Evolutionary conservation across 1,140 invertebrate species (phyloP).

Genomic region (Drosophila subobscura): DNA sequence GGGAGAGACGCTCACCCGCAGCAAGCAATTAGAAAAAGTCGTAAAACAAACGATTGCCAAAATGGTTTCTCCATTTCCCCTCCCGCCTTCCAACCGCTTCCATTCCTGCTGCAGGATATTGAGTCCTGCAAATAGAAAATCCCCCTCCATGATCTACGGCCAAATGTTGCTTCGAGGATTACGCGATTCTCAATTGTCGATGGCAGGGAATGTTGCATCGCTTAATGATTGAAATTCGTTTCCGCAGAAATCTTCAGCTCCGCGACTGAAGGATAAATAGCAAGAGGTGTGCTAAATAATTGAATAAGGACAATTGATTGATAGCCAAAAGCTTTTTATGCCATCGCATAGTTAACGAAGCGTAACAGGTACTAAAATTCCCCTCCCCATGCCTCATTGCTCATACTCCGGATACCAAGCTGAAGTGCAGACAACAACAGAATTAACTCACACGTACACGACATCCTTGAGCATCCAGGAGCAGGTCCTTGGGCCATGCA

Average conservation of each 20-base stretch:
- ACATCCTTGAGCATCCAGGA: conserved; percentile 5
- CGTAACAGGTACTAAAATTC: conserved; percentile 63
- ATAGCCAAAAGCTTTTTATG: conserved; percentile 77
- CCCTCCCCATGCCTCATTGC: no score
- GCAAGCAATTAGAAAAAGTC: conserved; percentile 66
- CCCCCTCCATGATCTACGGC: conserved; percentile 31
- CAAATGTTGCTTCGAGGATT: conserved; percentile 24
- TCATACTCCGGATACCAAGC: background rate
- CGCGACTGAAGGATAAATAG: conserved; percentile 34
- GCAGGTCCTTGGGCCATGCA: conserved; percentile 45
- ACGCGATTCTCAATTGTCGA: no score
- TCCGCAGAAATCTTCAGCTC: background rate
- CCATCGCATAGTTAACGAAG: conserved; percentile 74
- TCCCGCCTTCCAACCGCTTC: background rate
- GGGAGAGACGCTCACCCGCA: background rate
- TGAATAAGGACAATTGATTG: conserved; percentile 70
- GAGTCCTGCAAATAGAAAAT: no score
- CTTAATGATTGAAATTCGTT: conserved; percentile 20
- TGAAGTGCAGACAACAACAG: conserved; percentile 38
- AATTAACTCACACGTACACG: conserved; percentile 26
- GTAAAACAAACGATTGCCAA: conserved; percentile 63
- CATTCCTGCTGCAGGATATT: background rate
- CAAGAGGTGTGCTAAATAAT: conserved; percentile 60
- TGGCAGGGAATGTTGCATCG: conserved; percentile 32
- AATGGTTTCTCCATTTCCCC: conserved; percentile 17